These are phyloP conservation scores for Gryllus longicercus DNA, from an alignment of 2,888 invertebrate species.

Conservation along the genomic window DNA sequence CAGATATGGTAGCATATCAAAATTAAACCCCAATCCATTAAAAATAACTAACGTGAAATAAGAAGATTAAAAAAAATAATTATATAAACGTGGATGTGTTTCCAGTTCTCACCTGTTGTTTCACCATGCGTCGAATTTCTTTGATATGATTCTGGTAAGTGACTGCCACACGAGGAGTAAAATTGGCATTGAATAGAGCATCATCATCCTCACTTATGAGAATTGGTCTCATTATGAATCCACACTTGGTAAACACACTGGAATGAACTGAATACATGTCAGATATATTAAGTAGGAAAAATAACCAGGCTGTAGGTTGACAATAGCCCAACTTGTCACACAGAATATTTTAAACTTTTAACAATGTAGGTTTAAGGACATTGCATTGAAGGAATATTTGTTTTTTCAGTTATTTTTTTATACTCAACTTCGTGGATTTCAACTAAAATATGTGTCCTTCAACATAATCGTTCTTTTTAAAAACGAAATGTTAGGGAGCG, in stretches of 20 bases:
- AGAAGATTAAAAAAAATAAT: background rate
- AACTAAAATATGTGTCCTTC: background rate
- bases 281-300: background rate
- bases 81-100: background rate
- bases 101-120: background rate
- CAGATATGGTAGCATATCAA: background rate
- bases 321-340: background rate
- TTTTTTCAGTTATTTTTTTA: background rate
- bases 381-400: background rate
- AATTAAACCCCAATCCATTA: background rate
- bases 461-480: background rate
- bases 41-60: background rate
- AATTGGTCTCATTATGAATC: constrained; percentile 7
- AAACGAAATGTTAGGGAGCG: background rate
- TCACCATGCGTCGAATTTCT: background rate
- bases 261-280: constrained; percentile 9
- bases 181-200: constrained; percentile 9
- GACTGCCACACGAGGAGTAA: background rate
- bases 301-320: background rate
- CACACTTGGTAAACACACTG: background rate
- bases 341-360: background rate
- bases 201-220: background rate
- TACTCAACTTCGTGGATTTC: background rate
- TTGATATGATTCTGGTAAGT: background rate
- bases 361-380: background rate